These are phyloP conservation scores for Notolabrus celidotus DNA, from an alignment of 2,797 vertebrate genomes.

Conservation along the genomic window DNA sequence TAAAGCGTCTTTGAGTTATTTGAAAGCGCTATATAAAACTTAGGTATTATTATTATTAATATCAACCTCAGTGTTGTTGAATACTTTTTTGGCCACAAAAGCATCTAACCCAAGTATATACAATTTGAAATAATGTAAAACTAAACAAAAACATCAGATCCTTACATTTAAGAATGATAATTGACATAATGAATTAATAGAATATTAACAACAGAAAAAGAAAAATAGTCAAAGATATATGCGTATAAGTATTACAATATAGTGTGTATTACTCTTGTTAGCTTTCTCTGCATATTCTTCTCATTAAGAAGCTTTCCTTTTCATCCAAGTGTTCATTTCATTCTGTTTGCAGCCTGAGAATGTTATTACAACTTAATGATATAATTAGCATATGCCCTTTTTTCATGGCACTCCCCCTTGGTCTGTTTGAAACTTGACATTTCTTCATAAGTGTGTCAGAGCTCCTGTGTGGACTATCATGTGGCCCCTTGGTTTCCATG, in stretches of 20 bases:
- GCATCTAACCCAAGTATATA: too few relatives aligned
- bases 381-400: constrained; percentile 55
- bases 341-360: constrained; percentile 2
- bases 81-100: too few relatives aligned
- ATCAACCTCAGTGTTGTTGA: too few relatives aligned
- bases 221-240: too few relatives aligned
- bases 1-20: too few relatives aligned
- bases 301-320: background rate
- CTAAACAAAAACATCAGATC: too few relatives aligned
- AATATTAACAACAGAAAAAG: too few relatives aligned
- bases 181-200: too few relatives aligned
- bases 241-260: background rate
- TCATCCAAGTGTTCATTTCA: background rate
- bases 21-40: too few relatives aligned
- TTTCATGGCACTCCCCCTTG: constrained; percentile 5
- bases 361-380: constrained; percentile 5
- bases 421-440: constrained; percentile 43
- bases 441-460: constrained; percentile 37
- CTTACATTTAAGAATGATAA: too few relatives aligned
- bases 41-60: too few relatives aligned
- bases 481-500: constrained; percentile 28
- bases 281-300: background rate
- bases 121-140: too few relatives aligned
- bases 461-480: constrained; percentile 16
- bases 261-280: background rate